Percentiles rank a stretch among this genome's conserved stretches.
Evolutionary conservation across 2,888 invertebrate genomes (phyloP).

Genomic region (Platerodrilus igneus): DNA sequence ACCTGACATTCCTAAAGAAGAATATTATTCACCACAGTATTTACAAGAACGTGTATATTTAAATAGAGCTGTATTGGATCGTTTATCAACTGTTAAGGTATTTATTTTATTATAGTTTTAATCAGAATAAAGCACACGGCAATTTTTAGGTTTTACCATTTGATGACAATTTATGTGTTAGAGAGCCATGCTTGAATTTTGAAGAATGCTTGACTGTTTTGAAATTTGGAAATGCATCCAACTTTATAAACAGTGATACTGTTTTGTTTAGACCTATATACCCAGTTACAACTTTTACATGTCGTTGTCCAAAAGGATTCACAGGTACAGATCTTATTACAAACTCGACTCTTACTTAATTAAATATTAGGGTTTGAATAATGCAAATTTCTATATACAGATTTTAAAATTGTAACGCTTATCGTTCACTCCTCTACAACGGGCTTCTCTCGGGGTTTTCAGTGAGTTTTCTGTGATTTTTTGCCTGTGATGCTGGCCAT

Average conservation of each 20-base stretch:
- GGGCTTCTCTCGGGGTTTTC: no score
- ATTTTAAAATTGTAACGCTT: no score
- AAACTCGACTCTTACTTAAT: neutral
- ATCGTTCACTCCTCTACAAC: no score
- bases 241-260: conserved; percentile 82
- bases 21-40: conserved; percentile 82
- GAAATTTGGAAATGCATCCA: conserved; percentile 89
- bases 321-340: conserved; percentile 58
- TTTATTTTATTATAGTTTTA: conserved; percentile 1
- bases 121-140: conserved; percentile 7
- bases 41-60: conserved; percentile 91
- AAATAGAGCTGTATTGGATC: conserved; percentile 79
- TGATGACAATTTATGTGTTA: conserved; percentile 92
- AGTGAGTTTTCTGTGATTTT: no score
- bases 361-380: neutral
- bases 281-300: conserved; percentile 90
- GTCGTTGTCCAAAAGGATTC: conserved; percentile 87
- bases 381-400: no score
- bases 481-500: no score
- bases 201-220: conserved; percentile 88
- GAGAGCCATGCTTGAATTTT: conserved; percentile 91
- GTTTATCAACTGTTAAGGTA: conserved; percentile 76
- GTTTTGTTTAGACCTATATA: conserved; percentile 92
- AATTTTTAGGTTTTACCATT: conserved; percentile 76
- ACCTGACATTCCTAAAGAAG: conserved; percentile 72